Evolutionary conservation across 2,888 invertebrate species (phyloP), one percentile per base, ranked within the genome.

Genomic region (Microctonus hyperodae): DNA sequence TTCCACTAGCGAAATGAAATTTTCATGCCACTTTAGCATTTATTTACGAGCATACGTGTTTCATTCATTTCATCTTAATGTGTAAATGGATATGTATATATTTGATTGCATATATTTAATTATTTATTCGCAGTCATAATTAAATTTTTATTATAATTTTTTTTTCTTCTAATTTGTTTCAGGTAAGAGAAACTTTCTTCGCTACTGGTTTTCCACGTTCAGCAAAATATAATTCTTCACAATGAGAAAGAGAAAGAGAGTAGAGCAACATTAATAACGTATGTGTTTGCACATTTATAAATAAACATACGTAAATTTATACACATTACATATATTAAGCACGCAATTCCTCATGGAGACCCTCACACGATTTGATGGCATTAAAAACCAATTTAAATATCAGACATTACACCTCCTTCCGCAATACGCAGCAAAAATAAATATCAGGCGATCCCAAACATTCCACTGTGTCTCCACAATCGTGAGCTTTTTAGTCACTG

Each of bases 111-210:
- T 56, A 2, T 20, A 56, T 6, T 48, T 6, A 48, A 40, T n/a
- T 5, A 37, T 23, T 25, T 22, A 58, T 40, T 31, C 20, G 33
- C 55, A 28, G 11, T 28, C 23, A 59, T 59, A 64, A 63, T 67
- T 50, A 50, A 37, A 13, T 62, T 1, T 56, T 55, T 51, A 48
- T 57, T 40, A 55, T 60, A 20, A 22, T 25, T 3, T 5, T 44
- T 31, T 44, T 28, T 48, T 57, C 65, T 28, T 64, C 64, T 65
- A 60, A 63, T 73, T 23, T 76, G 74, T 77, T 77, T 59, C 73
- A 77, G 77, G 77, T 77, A 76, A 76, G 77, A 60, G 51, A 55
- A 58, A 62, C 37, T 51, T 16, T 62, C 57, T 37, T 56, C 20
- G 31, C 51, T 51, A 37, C 59, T 65, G 51, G 58, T 59, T 65